These are phyloP conservation scores for Poecilia picta DNA, from an alignment of 2,797 vertebrate genomes.

Conservation along the genomic window DNA sequence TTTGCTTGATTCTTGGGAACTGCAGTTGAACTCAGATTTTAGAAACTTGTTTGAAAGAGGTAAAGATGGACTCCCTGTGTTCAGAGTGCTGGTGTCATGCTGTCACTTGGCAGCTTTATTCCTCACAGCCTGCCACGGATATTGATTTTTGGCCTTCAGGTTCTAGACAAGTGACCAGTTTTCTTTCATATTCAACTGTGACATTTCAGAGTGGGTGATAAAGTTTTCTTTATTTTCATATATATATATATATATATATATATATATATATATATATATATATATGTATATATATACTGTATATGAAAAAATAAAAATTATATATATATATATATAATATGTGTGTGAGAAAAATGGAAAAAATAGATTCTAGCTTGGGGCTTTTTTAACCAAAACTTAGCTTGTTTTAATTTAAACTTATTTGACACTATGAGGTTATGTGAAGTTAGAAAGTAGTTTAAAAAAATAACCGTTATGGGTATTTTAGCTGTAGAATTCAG, in stretches of 20 bases:
- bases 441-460: slow-evolving; percentile 20
- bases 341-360: slow-evolving; percentile 24
- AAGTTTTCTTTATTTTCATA: slow-evolving; percentile 11
- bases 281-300: no score
- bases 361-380: slow-evolving; percentile 20
- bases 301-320: no score
- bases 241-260: slow-evolving; percentile 26
- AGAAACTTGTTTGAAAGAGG: slow-evolving; percentile 38
- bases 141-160: slow-evolving; percentile 62
- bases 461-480: background rate
- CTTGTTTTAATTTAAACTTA: slow-evolving; percentile 33
- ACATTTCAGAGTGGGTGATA: slow-evolving; percentile 42
- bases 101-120: slow-evolving; percentile 64
- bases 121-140: slow-evolving; percentile 52
- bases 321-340: slow-evolving; percentile 12
- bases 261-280: background rate
- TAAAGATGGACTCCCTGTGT: slow-evolving; percentile 29
- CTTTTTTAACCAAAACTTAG: slow-evolving; percentile 34
- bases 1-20: slow-evolving; percentile 15
- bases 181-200: slow-evolving; percentile 55
- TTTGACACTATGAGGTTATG: slow-evolving; percentile 22
- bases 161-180: slow-evolving; percentile 49
- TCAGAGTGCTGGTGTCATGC: slow-evolving; percentile 31
- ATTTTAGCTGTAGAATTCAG: background rate
- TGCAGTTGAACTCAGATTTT: slow-evolving; percentile 36